Evolutionary conservation across 2,113 vertebrate genomes (phyloP), one percentile per base, ranked within the genome.

Genomic region (Antennarius striatus): DNA sequence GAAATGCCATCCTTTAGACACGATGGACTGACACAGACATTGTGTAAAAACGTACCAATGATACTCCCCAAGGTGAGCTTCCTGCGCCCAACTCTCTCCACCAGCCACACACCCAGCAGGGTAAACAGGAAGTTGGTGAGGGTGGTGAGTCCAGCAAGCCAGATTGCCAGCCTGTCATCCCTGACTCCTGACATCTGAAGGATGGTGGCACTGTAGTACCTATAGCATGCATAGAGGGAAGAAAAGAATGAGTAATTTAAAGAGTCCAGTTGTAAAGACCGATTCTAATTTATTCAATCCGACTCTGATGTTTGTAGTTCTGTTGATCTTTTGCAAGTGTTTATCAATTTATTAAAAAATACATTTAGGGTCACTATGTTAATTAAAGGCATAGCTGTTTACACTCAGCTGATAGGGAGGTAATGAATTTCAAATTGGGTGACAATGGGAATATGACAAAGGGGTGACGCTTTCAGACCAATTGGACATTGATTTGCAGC

Each of bases 121-220:
- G 98, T 98, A 74, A 99, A 99, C 84, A 96, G 87, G 85, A 98
- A 99, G 89, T 99, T 99, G 75, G 96, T 98, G 79, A 98, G 94
- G 0, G 96, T 95, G 47, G 96, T 94, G 30, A 98, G 87, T 0
- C 96, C 94, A 8, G 97, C 92, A 72, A 99, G 89, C 98, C 98
- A 99, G 85, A 99, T 99, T 0, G 98, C 96, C 22, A 98, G 87
- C 66, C 91, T 94, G 68, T 98, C 96, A 0, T 99, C 92, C 76
- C 94, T 92, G 39, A 99, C 95, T 48, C 98, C 98, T 0, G 98
- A 97, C 98, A 99, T 99, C 92, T 99, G 98, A 83, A 99, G 93
- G 85, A 99, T 99, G 77, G 98, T 99, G 74, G 97, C 97, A 47
- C 96, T 98, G 91, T 99, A 99, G 89, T 98, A 99, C 96, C 98